A percentile compares a stretch with the other conserved stretches of the same genome.
phyloP scores from a whole-genome alignment of 2,113 vertebrate species.

The Odobenus rosmarus region DNA sequence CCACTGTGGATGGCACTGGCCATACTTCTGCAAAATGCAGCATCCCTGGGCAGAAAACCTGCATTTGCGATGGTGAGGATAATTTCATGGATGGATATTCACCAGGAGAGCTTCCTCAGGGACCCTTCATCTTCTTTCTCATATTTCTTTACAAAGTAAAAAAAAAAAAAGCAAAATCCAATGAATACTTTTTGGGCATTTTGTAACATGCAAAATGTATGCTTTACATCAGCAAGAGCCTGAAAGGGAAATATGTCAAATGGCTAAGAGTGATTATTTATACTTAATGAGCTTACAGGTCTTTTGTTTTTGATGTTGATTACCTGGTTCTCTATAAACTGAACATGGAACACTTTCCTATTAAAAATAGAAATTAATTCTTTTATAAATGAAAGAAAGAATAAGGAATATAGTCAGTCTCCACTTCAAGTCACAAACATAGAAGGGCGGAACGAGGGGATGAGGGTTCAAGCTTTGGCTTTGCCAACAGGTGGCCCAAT shows the following conservation, averaged over 20 bases:
- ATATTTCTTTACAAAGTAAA: not conserved
- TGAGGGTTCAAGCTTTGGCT: not conserved
- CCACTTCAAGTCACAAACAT: not conserved
- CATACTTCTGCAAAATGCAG: not conserved
- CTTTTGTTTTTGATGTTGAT: not conserved
- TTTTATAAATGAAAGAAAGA: not conserved
- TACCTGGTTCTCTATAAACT: not conserved
- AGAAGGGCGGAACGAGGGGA: not conserved
- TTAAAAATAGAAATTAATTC: not conserved
- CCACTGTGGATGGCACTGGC: not conserved
- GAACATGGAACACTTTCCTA: not conserved
- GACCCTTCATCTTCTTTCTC: not conserved
- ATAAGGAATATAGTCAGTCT: not conserved
- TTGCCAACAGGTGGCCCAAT: rapidly evolving
- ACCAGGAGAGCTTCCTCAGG: slow-evolving; percentile 40
- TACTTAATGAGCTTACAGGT: not conserved
- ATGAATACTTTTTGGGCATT: not conserved
- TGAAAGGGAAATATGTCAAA: not conserved
- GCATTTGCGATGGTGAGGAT: no score
- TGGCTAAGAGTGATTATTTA: not conserved
- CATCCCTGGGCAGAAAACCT: not conserved
- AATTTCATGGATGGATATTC: not conserved
- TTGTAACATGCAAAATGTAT: not conserved
- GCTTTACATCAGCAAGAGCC: not conserved
- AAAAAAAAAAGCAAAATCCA: not conserved